phyloP scores from a whole-genome alignment of 2,113 vertebrate genomes.

The Datnioides undecimradiatus region DNA sequence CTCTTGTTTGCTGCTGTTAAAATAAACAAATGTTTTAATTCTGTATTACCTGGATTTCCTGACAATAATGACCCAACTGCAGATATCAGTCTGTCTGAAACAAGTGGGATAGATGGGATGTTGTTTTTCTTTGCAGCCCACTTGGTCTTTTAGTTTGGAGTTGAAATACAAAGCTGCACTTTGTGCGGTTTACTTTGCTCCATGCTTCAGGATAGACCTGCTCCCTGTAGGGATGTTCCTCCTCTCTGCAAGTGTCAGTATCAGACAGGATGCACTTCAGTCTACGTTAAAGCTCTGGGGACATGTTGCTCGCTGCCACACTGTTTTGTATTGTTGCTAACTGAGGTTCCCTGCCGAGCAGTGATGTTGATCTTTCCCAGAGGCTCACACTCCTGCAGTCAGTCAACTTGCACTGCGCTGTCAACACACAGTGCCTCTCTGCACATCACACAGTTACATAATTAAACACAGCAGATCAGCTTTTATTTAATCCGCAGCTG shows the following conservation, averaged over 20 bases:
- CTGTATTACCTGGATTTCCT: background rate
- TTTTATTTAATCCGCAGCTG: background rate
- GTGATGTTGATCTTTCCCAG: conserved; percentile 37
- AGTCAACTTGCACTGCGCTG: conserved; percentile 7
- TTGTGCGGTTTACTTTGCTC: background rate
- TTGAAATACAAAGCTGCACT: background rate
- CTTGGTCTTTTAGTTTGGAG: background rate
- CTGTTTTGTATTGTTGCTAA: conserved; percentile 14
- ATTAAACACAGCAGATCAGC: background rate
- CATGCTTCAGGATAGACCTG: background rate
- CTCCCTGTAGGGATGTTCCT: conserved; percentile 2
- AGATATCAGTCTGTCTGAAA: background rate
- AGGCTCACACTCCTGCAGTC: conserved; percentile 20
- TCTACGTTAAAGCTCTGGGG: conserved; percentile 23
- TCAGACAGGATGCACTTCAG: conserved; percentile 21
- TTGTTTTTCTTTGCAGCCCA: background rate
- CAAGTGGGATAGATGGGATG: background rate
- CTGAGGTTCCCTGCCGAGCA: conserved; percentile 8
- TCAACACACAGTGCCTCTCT: conserved; percentile 1
- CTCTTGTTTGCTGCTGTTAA: background rate
- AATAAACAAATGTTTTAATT: background rate
- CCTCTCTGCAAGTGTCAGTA: conserved; percentile 11
- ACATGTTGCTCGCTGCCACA: conserved; percentile 27
- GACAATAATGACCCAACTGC: background rate
- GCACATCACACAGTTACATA: conserved; percentile 3